Conservation (phyloP, 2,113 vertebrate genomes). For the Oenanthe oenanthe region DNA sequence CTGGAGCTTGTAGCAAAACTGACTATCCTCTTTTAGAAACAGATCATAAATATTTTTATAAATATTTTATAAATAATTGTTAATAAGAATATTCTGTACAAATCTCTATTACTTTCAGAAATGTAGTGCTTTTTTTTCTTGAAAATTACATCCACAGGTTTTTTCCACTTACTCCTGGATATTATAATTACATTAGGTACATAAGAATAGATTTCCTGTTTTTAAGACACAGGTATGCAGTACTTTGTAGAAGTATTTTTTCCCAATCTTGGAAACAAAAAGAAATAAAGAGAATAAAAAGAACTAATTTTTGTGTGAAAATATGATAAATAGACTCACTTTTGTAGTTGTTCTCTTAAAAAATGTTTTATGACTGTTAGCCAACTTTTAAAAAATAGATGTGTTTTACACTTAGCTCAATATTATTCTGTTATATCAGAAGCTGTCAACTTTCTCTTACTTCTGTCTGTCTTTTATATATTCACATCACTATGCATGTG, state of each 20-base stretch:
- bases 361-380: neutral
- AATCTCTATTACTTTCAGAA: neutral
- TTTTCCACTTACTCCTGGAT: neutral
- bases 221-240: neutral
- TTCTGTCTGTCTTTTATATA: neutral
- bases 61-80: neutral
- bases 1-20: neutral
- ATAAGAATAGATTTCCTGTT: neutral
- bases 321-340: neutral
- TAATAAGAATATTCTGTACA: neutral
- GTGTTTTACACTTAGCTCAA: neutral
- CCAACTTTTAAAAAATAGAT: neutral
- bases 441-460: neutral
- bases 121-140: neutral
- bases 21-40: neutral
- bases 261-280: neutral
- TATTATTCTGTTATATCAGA: neutral
- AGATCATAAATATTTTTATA: neutral
- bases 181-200: neutral
- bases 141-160: neutral
- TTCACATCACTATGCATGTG: neutral
- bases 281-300: no score
- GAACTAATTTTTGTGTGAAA: neutral
- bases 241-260: neutral
- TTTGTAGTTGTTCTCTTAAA: neutral